These are phyloP conservation scores for Acridotheres tristis DNA, from an alignment of 2,797 vertebrate genomes.

Conservation along the genomic window DNA sequence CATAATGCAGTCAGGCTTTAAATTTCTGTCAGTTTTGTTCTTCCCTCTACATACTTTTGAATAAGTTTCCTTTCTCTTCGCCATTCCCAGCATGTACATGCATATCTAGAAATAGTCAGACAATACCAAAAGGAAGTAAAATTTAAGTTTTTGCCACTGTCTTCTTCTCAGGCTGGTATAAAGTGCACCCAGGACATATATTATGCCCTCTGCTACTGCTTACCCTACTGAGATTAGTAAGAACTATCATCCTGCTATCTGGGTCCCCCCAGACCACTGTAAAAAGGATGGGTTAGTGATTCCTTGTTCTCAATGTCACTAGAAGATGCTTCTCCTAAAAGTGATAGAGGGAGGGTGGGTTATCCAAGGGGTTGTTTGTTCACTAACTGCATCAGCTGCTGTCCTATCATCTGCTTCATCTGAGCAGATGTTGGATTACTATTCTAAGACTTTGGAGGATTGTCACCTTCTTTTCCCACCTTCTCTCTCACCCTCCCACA, in stretches of 20 bases:
- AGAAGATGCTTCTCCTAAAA: not conserved
- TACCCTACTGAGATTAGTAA: not conserved
- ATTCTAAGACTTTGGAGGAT: not conserved
- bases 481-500: not conserved
- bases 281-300: not conserved
- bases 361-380: not conserved
- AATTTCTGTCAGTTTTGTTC: not conserved
- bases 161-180: not conserved
- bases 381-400: not conserved
- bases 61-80: not conserved
- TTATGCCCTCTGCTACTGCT: not conserved
- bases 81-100: not conserved
- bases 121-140: not conserved
- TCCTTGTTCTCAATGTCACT: not conserved
- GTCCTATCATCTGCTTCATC: not conserved
- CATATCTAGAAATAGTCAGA: not conserved
- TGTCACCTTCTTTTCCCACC: not conserved
- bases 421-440: not conserved
- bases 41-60: not conserved
- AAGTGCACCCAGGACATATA: not conserved
- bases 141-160: not conserved
- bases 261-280: not conserved
- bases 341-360: not conserved
- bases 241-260: not conserved
- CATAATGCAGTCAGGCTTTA: not conserved